Base-by-base conservation (phyloP, 2,888 invertebrate species). In the Selenia dentaria region DNA sequence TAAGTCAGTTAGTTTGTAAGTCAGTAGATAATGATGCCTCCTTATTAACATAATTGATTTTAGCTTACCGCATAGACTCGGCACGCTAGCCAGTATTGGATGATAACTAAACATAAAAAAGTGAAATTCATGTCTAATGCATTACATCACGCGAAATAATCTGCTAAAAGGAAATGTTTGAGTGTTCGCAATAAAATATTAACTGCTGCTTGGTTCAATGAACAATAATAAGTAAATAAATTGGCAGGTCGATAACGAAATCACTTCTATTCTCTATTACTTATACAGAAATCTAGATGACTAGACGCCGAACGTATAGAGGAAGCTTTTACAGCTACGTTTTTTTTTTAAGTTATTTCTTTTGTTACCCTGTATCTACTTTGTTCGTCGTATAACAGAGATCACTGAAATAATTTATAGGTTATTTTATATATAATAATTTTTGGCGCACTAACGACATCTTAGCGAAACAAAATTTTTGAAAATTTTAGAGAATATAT, bases 41-140 rank as follows among this genome's bases (percentile, higher is more conserved):
- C 24, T 43, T 43, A 51, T 38, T 27, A 20, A 40, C 24, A 46
- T 51, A 47, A 49, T 49, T 48, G 26, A 49, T 53, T 41, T 20
- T 44, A 52, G 51, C 76, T 81, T 78, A 88, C 87, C 76, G 82
- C 79, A 56, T 68, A 44, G 29, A 74, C 72, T 51, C 61, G 52
- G 34, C 49, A 62, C 41, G 70, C 59, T 62, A 67, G 60, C 56
- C 65, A 36, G 55, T 49, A 73, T 41, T 63, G 65, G 64, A 51
- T 59, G 54, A 76, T 69, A 62, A 79, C 60, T 64, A 79, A 62
- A 76, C 64, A 77, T 55, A 76, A 68, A 72, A 77, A 74, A 78
- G 70, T 66, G 57, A 79, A 72, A 75, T 69, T 70, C 85, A 86
- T 86, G 67, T 74, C 70, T 72, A 51, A 60, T 31, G 59, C 47